A percentile compares a stretch with the other conserved stretches of the same genome.
Evolutionary conservation across 2,888 invertebrate species (phyloP).

Genomic region (Incurvaria masculella): DNA sequence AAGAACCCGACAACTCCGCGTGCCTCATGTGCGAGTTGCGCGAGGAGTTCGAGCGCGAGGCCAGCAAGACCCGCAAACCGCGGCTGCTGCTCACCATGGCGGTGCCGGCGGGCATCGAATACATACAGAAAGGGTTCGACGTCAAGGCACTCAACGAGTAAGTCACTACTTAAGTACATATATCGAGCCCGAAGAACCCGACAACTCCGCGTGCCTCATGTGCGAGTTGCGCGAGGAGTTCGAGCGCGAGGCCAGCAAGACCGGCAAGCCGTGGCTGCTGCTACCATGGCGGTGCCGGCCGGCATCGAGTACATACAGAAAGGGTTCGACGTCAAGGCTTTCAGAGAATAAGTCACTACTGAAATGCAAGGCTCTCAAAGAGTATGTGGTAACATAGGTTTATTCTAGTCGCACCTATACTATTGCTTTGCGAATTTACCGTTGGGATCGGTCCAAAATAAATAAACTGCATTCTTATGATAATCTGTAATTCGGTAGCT

Average conservation of each 20-base stretch:
- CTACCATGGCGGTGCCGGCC: slow-evolving; percentile 94
- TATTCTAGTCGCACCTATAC: too few relatives aligned
- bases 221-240: slow-evolving; percentile 89
- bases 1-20: slow-evolving; percentile 86
- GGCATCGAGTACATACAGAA: slow-evolving; percentile 91
- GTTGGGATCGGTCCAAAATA: too few relatives aligned
- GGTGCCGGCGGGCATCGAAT: slow-evolving; percentile 90
- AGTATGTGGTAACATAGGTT: too few relatives aligned
- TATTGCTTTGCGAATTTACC: too few relatives aligned
- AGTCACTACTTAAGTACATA: too few relatives aligned
- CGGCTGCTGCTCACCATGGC: slow-evolving; percentile 86
- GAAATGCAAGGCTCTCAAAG: slow-evolving; percentile 76
- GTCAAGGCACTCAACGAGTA: slow-evolving; percentile 80
- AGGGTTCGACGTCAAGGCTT: slow-evolving; percentile 85
- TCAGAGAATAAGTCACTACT: slow-evolving; percentile 79
- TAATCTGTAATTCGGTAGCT: too few relatives aligned
- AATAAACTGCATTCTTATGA: too few relatives aligned
- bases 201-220: slow-evolving; percentile 85
- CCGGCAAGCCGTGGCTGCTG: slow-evolving; percentile 72
- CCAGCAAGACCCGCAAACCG: slow-evolving; percentile 76
- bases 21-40: slow-evolving; percentile 84
- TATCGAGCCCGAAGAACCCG: slow-evolving; percentile 70
- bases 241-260: slow-evolving; percentile 79
- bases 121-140: slow-evolving; percentile 92
- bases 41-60: slow-evolving; percentile 85